phyloP scores from a whole-genome alignment of 2,113 vertebrate species.

The Cacatua alba region DNA sequence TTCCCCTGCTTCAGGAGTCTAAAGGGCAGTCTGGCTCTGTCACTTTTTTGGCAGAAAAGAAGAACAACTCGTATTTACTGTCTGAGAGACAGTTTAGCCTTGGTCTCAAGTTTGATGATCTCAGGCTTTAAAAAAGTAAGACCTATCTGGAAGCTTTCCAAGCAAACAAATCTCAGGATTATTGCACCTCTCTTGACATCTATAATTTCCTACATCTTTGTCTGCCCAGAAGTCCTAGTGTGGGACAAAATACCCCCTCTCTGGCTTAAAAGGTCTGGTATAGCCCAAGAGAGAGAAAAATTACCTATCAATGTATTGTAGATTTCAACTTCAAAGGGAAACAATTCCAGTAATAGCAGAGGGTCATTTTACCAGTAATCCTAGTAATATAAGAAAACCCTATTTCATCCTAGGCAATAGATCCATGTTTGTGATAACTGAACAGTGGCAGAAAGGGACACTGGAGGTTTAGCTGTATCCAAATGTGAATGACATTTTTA shows the following conservation, averaged over 20 bases:
- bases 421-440: background rate
- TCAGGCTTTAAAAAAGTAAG: background rate
- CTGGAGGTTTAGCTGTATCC: background rate
- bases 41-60: background rate
- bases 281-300: background rate
- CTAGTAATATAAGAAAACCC: background rate
- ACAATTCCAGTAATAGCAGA: background rate
- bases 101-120: background rate
- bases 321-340: background rate
- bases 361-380: background rate
- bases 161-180: background rate
- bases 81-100: background rate
- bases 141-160: background rate
- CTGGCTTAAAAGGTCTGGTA: background rate
- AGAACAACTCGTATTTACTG: background rate
- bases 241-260: background rate
- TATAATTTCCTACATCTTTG: background rate
- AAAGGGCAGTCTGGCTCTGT: background rate
- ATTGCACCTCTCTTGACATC: background rate
- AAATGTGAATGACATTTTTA: slow-evolving; percentile 50
- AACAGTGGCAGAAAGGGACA: background rate
- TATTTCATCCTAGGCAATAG: background rate
- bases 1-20: background rate
- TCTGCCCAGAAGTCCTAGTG: background rate
- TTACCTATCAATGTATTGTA: background rate